Evolutionary conservation across 2,113 vertebrate species (phyloP), one percentile per base, ranked within the genome.

Genomic region (Genyomyrus donnyi): DNA sequence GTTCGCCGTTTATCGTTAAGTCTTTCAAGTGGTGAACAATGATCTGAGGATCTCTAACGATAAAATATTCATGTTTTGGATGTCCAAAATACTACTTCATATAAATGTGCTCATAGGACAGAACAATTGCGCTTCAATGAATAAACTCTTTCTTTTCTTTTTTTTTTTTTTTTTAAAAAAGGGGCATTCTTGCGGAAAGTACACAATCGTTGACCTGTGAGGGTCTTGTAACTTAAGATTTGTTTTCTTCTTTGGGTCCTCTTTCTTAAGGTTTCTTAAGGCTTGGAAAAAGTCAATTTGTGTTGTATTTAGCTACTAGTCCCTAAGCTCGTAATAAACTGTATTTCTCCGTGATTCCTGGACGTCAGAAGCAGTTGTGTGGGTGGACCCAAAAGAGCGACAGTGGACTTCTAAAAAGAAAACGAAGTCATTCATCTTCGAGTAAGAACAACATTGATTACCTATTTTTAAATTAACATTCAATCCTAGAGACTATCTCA

Each of bases 351-450:
- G 45, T 77, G 70, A 77, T 13, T 35, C 31, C 70, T 77, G 11
- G 70, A 39, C 0, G 1, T 77, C 70, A 48, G 45, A 48, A 17
- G 45, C 45, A 85, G 21, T 5, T 27, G 24, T 48, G 83, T 48
- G 39, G 45, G 9, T 48, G 21, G 8, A 85, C 13, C 45, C 6
- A 85, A 48, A 48, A 13, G 2, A 46, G 83, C 19, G 48, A 24
- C 24, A 48, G 8, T 15, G 42, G 56, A 48, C 86, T 89, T 77
- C 92, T 92, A 85, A 31, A 92, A 70, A 6, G 83, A 85, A 24
- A 88, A 66, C 24, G 31, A 70, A 74, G 27, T 74, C 27, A 35
- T 13, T 77, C 5, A 39, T 35, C 5, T 77, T 77, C 5, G 3
- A 35, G 31, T 13, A 31, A 17, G 70, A 74, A 74, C 31, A 77